Conservation (phyloP, 1,140 invertebrate genomes). For the Ladona fulva region DNA sequence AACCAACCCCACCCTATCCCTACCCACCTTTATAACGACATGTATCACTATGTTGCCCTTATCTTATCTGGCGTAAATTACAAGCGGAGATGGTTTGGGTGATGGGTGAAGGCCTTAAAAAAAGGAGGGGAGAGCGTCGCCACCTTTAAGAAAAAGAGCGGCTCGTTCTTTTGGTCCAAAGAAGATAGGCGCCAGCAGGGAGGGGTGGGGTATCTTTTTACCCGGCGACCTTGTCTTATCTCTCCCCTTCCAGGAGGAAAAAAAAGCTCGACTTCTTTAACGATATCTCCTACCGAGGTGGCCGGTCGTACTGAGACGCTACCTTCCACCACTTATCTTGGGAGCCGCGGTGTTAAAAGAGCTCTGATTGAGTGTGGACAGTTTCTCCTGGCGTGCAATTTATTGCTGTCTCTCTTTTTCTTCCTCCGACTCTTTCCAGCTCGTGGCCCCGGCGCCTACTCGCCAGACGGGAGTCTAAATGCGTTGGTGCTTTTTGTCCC, state of each 20-base stretch:
- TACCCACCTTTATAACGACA: neutral
- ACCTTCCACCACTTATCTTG: no score
- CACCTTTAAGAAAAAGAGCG: neutral
- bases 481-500: no score
- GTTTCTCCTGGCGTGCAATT: no score
- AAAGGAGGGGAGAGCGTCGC: neutral
- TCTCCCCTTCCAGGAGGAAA: neutral
- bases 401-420: no score
- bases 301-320: neutral
- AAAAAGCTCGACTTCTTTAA: neutral
- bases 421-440: no score
- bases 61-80: conserved; percentile 7
- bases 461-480: no score
- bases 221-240: neutral
- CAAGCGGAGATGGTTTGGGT: neutral
- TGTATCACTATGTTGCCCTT: neutral
- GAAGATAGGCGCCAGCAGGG: neutral
- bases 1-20: no score
- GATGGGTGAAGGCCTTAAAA: neutral
- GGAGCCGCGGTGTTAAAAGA: no score
- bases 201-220: neutral
- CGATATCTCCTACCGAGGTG: neutral
- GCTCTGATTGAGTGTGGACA: no score
- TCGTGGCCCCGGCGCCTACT: no score
- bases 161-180: neutral